These are phyloP conservation scores for Patella depressa DNA, from an alignment of 2,888 invertebrate genomes.

Conservation along the genomic window DNA sequence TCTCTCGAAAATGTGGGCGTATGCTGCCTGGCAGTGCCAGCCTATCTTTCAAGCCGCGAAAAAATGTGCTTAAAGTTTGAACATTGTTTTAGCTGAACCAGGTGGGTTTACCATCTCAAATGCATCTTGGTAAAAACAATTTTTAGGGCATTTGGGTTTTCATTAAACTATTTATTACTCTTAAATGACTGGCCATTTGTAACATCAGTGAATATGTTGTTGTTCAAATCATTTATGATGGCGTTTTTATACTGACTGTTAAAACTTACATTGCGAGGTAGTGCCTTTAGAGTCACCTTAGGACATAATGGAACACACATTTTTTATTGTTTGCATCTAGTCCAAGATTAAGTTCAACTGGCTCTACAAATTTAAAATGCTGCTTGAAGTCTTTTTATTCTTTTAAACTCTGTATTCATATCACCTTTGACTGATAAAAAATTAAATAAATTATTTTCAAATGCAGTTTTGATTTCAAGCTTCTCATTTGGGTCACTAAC, in stretches of 20 bases:
- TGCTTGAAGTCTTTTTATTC: background rate
- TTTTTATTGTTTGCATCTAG: background rate
- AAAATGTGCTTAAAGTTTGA: too few relatives aligned
- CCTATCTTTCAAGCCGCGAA: too few relatives aligned
- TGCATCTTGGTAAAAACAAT: too few relatives aligned
- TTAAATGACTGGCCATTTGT: background rate
- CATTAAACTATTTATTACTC: background rate
- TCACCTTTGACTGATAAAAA: background rate
- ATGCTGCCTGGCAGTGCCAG: too few relatives aligned
- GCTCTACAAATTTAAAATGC: background rate
- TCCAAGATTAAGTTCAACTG: background rate
- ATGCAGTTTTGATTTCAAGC: background rate
- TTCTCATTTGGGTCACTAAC: background rate
- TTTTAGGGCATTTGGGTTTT: background rate
- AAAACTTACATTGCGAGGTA: background rate
- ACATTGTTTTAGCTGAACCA: too few relatives aligned
- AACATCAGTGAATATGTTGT: conserved; percentile 4
- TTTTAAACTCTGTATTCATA: background rate
- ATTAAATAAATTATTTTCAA: background rate
- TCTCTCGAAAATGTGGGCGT: too few relatives aligned
- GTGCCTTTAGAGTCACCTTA: background rate
- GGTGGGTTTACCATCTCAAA: too few relatives aligned
- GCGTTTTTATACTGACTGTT: background rate
- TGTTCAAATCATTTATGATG: background rate
- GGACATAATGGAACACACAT: background rate